Percentiles rank a stretch among this genome's conserved stretches.
Evolutionary conservation across 2,797 vertebrate genomes (phyloP).

Genomic region (Sphenopsis melanotis): DNA sequence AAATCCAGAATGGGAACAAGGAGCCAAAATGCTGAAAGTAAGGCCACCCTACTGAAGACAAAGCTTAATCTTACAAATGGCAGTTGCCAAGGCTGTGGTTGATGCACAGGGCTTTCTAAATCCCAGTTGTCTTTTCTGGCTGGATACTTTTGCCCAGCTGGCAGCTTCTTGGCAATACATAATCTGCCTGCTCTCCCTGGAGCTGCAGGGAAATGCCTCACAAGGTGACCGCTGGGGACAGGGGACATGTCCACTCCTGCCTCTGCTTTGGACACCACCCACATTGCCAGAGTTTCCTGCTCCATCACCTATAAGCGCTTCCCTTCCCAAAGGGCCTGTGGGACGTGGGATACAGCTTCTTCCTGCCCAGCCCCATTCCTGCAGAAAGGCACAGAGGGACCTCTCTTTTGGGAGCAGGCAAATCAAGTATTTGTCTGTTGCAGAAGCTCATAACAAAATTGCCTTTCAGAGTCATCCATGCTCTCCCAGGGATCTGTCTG

Average conservation of each 20-base stretch:
- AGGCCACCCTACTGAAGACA: neutral
- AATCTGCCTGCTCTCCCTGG: fast-evolving
- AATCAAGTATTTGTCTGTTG: neutral
- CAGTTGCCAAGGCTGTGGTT: neutral
- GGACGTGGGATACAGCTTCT: fast-evolving
- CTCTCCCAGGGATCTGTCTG: neutral
- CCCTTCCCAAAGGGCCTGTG: neutral
- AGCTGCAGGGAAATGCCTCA: fast-evolving
- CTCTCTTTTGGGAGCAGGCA: neutral
- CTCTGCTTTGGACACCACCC: neutral
- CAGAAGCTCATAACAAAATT: neutral
- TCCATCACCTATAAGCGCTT: fast-evolving
- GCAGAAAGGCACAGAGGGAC: neutral
- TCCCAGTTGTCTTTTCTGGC: neutral
- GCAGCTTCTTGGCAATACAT: neutral
- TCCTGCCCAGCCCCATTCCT: neutral
- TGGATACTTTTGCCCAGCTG: neutral
- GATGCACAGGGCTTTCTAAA: neutral
- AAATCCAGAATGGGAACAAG: neutral
- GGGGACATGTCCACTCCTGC: fast-evolving
- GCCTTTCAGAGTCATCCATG: neutral
- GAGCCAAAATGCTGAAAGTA: neutral
- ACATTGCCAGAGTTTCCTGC: neutral
- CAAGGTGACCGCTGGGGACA: neutral
- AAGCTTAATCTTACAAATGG: neutral